Conservation (phyloP, 2,113 vertebrate genomes). For the Cyanoderma ruficeps region DNA sequence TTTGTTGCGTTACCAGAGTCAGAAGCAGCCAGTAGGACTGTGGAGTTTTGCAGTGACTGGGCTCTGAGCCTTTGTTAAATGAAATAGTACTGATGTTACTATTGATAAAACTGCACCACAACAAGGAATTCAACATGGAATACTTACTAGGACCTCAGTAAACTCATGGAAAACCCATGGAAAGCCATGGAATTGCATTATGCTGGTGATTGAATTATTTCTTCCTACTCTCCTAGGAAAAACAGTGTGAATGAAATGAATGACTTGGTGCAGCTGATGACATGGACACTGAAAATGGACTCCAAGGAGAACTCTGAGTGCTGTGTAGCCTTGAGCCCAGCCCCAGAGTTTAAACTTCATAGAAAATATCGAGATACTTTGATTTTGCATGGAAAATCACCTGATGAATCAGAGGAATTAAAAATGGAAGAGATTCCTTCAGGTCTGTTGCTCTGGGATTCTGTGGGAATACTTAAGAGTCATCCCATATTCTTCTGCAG, state of each 20-base stretch:
- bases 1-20: not conserved
- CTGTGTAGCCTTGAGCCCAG: constrained; percentile 37
- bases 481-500: not conserved
- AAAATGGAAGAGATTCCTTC: constrained; percentile 78
- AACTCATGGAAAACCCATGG: not conserved
- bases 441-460: constrained; percentile 72
- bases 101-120: not conserved
- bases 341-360: constrained; percentile 87
- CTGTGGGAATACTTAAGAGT: not conserved
- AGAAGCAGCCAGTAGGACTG: not conserved
- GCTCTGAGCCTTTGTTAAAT: not conserved
- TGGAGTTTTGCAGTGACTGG: not conserved
- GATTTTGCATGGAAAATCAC: constrained; percentile 88
- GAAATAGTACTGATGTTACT: not conserved
- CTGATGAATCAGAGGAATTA: constrained; percentile 76
- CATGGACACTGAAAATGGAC: constrained; percentile 87
- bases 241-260: constrained; percentile 84
- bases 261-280: constrained; percentile 95
- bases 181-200: not conserved
- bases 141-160: not conserved
- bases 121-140: not conserved
- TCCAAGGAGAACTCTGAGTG: constrained; percentile 67
- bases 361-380: constrained; percentile 91
- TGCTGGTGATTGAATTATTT: not conserved
- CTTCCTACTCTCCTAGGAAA: constrained; percentile 74